Conservation (phyloP, 35 echinoderm and acorn worm genomes). For the Apostichopus californicus region DNA sequence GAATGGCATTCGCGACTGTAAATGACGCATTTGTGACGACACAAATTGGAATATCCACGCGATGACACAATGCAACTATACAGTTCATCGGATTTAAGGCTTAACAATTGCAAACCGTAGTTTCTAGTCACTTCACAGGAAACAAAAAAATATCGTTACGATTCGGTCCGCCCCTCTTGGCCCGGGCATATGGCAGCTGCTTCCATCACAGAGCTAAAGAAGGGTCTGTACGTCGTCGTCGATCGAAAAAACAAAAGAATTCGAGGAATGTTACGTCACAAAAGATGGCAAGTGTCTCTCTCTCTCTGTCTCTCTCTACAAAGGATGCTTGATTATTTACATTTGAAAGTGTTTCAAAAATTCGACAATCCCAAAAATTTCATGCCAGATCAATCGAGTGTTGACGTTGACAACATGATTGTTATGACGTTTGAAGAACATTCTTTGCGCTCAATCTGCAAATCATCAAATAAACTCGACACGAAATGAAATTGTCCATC, state of each 20-base stretch:
- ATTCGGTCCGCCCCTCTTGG: too few species aligned
- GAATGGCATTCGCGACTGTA: too few species aligned
- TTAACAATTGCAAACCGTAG: too few species aligned
- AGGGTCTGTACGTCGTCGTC: too few species aligned
- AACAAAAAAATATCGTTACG: too few species aligned
- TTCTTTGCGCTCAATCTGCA: neutral
- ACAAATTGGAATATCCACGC: too few species aligned
- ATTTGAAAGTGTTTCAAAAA: conserved; percentile 1
- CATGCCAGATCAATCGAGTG: neutral
- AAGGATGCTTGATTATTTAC: neutral
- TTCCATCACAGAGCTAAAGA: too few species aligned
- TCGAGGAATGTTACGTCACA: neutral
- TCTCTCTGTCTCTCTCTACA: neutral
- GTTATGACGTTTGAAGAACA: neutral
- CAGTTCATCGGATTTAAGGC: too few species aligned
- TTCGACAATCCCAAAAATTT: conserved; percentile 5
- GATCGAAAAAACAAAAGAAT: neutral
- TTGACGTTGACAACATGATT: neutral
- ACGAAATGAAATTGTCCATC: conserved; percentile 4
- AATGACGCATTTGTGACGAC: too few species aligned
- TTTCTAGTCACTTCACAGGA: too few species aligned
- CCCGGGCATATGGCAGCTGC: too few species aligned
- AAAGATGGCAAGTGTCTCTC: neutral
- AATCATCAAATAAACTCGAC: neutral
- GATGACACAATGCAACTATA: too few species aligned